Base-by-base conservation (phyloP, 2,888 invertebrate genomes). In the Dendrolimus houi region DNA sequence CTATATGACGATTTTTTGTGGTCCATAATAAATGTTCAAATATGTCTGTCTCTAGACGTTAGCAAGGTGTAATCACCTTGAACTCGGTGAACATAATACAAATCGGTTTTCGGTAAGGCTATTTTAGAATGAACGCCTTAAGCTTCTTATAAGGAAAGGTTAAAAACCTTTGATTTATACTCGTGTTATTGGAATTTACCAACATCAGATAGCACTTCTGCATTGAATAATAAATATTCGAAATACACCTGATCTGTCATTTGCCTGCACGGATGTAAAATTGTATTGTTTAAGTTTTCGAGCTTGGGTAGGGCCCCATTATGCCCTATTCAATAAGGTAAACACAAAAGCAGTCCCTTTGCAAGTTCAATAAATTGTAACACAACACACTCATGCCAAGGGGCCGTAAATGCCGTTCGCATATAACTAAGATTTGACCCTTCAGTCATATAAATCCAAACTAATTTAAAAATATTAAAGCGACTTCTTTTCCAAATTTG, bases 281-380 rank as follows among this genome's bases (percentile, higher is more conserved):
- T 62, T 61, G 62, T 66, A 76, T 82, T 80, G 80, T 84, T 79
- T 75, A 73, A 74, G 68, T 69, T 72, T 71, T 67, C 79, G 78
- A 82, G 81, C 74, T 79, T 66, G 79, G 78, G 70, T 72, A 72
- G 78, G 77, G 75, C 71, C 63, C 68, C 68, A 79, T 82, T 79
- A 79, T 79, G 62, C 68, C 72, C 70, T 80, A 81, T 47, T 81
- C 76, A 76, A 74, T 69, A 62, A 63, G 65, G 55, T 63, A 64
- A 65, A 64, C 61, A 85, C 83, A 85, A 86, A 81, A 70, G 80
- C 67, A 63, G 65, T 65, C 73, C 77, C 76, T 74, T 70, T 66
- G 62, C 62, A 63, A 66, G 67, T 73, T 69, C 77, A 73, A 76
- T 76, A 75, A 76, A 77, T 74, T 70, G 77, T 75, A 77, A 75